Conservation (phyloP, 2,888 invertebrate genomes). For the Mythimna pallens region DNA sequence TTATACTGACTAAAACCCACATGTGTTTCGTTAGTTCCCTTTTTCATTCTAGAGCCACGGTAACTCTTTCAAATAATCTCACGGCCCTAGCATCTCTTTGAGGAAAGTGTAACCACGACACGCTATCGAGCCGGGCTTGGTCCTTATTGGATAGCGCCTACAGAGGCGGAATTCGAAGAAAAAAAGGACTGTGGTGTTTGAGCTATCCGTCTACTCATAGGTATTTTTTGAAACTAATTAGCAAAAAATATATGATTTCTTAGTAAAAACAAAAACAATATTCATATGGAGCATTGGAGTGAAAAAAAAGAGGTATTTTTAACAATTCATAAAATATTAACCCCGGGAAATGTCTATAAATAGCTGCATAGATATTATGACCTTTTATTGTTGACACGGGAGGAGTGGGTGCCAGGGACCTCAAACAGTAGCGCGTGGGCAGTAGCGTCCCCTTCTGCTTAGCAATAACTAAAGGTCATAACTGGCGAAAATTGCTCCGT, state of each 20-base stretch:
- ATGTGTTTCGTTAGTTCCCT: too few relatives aligned
- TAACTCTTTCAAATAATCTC: too few relatives aligned
- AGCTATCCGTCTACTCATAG: too few relatives aligned
- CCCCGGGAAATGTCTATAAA: conserved; percentile 32
- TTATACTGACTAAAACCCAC: too few relatives aligned
- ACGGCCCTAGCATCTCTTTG: too few relatives aligned
- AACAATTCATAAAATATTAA: background rate
- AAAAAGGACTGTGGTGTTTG: background rate
- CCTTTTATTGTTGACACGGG: conserved; percentile 14
- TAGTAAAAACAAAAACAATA: background rate
- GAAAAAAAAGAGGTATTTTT: background rate
- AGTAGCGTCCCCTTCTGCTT: conserved; percentile 11
- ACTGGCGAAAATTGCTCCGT: background rate
- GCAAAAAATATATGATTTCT: background rate
- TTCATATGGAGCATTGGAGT: background rate
- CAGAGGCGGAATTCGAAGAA: too few relatives aligned
- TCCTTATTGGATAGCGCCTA: too few relatives aligned
- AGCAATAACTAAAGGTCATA: conserved; percentile 38
- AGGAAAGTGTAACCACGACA: too few relatives aligned
- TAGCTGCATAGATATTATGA: conserved; percentile 17
- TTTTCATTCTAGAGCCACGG: too few relatives aligned
- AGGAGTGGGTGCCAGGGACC: conserved; percentile 21
- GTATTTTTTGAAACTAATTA: background rate
- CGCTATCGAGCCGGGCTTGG: too few relatives aligned
- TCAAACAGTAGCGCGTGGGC: conserved; percentile 32